These are phyloP conservation scores for Lithodes maja DNA, from an alignment of 2,888 invertebrate species.

Conservation along the genomic window DNA sequence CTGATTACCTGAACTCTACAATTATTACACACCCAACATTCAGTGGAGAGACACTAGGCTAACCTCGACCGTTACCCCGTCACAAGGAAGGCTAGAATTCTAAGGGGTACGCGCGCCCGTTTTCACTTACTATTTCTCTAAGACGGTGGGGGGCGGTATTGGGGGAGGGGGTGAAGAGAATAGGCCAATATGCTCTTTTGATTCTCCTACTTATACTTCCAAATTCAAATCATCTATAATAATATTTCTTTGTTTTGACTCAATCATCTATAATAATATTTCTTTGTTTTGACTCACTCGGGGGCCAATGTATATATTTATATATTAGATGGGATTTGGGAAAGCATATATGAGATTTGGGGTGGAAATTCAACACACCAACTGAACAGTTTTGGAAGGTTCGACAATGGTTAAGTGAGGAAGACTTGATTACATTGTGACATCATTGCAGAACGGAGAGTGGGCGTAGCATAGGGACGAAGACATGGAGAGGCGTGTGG, in stretches of 20 bases:
- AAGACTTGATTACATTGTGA: no score
- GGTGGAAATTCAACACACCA: no score
- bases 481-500: background rate
- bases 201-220: background rate
- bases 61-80: conserved; percentile 47
- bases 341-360: no score
- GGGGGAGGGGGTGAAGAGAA: background rate
- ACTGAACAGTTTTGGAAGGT: no score
- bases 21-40: conserved; percentile 39
- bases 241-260: background rate
- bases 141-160: background rate
- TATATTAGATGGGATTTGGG: no score
- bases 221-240: background rate
- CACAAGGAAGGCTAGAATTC: background rate
- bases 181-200: background rate
- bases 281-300: background rate
- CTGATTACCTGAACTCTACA: conserved; percentile 17
- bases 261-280: background rate
- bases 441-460: background rate
- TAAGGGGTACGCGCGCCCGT: background rate
- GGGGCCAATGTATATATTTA: no score
- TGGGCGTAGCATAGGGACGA: background rate
- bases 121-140: background rate
- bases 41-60: conserved; percentile 37
- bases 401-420: no score